These are phyloP conservation scores for Linnaemya vulpina DNA, from an alignment of 2,888 invertebrate genomes.

Conservation along the genomic window DNA sequence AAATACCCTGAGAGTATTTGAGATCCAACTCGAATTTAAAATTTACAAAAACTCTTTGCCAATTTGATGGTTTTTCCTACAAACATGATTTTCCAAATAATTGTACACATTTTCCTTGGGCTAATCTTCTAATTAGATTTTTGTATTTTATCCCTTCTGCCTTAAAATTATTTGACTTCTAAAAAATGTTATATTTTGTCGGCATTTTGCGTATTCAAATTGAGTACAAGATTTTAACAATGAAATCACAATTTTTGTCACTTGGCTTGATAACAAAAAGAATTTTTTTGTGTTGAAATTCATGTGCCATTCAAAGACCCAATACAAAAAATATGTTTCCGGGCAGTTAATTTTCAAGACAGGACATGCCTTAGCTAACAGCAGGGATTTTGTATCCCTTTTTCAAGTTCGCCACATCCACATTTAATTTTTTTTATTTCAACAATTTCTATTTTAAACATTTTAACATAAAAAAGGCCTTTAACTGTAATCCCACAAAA, in stretches of 20 bases:
- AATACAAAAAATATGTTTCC: constrained; percentile 23
- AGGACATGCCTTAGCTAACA: not conserved
- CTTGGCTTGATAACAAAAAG: not conserved
- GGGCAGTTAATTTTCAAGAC: not conserved
- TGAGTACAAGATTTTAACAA: not conserved
- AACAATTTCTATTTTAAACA: not conserved
- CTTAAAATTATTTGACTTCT: not conserved
- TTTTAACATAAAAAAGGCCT: not conserved
- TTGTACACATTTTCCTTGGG: not conserved
- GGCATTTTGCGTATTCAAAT: not conserved
- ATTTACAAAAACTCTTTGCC: no score
- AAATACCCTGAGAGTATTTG: no score
- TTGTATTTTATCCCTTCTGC: not conserved
- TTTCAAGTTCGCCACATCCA: not conserved
- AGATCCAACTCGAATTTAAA: no score
- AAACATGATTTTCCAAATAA: no score
- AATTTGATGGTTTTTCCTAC: not conserved
- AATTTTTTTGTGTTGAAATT: not conserved
- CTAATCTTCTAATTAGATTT: constrained; percentile 12
- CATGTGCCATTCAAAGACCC: not conserved
- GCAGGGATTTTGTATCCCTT: not conserved
- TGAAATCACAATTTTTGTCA: not conserved
- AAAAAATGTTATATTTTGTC: not conserved
- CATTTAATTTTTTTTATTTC: not conserved
- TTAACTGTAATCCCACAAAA: not conserved